Evolutionary conservation across 2,113 vertebrate species (phyloP).

Genomic region (Uropsilus gracilis): DNA sequence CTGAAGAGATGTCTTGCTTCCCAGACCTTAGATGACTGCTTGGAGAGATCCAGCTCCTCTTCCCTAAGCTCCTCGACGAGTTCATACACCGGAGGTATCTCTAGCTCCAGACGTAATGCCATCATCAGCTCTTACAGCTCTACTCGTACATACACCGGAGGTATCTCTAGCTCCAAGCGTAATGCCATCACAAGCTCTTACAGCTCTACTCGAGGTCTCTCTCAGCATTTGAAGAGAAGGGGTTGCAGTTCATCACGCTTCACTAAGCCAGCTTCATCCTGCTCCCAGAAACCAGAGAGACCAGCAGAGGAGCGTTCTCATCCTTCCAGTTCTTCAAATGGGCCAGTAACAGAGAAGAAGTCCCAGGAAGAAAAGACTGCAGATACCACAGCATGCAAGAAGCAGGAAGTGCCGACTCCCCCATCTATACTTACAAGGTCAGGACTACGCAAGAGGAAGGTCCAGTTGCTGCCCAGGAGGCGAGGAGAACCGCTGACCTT

Average conservation of each 20-base stretch:
- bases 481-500: constrained; percentile 90
- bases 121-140: no score
- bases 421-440: constrained; percentile 64
- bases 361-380: constrained; percentile 81
- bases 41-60: no score
- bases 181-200: no score
- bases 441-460: constrained; percentile 91
- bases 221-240: constrained; percentile 91
- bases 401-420: constrained; percentile 64
- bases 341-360: constrained; percentile 86
- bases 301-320: constrained; percentile 87
- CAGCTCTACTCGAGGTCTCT: no score
- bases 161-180: no score
- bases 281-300: constrained; percentile 93
- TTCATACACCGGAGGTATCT: no score
- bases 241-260: constrained; percentile 87
- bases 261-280: constrained; percentile 92
- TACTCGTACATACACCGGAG: no score
- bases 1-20: no score
- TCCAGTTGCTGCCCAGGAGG: constrained; percentile 88
- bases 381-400: constrained; percentile 64
- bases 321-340: constrained; percentile 84
- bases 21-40: no score
- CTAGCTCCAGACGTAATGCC: no score
- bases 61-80: no score